Evolutionary conservation across 2,888 invertebrate species (phyloP), one percentile per base, ranked within the genome.

Genomic region (Harpagoxenus sublaevis): DNA sequence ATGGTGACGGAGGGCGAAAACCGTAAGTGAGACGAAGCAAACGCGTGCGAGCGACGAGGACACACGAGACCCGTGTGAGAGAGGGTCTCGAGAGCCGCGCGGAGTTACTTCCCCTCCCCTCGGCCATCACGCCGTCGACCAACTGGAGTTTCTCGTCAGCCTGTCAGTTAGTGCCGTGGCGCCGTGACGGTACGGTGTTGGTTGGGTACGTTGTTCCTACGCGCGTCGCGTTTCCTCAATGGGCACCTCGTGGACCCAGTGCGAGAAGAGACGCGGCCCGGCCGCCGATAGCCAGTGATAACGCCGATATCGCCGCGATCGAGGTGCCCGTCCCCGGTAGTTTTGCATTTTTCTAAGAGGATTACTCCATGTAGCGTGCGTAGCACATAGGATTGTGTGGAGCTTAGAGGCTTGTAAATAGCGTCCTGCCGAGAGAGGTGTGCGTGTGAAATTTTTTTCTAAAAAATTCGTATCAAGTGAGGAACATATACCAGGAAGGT

Each of bases 81-180:
- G 86, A 85, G 82, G 15, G 28, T 63, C 78, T 63, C 78, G 18
- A 70, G 78, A 78, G 71, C 70, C 81, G 86, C 79, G 85, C 86
- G 85, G 73, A 5, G 73, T 78, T 66, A 45, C 23, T 82, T 81
- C 84, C 87, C 85, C 89, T 79, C 87, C 85, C 85, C 86, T 84
- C 85, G 86, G 78, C 84, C 75, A 74, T 55, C 84, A 18, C 86
- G 85, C 88, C 89, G 78, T 84, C 87, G 90, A 89, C 82, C 89
- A 86, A 89, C 88, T 88, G 83, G 90, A 89, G 88, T 87, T 82
- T 90, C 90, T 89, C 89, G 87, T 90, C 91, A 89, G 92, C 86
- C 93, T 93, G 94, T 94, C 95, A 95, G 95, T 95, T 93, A 92
- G 93, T 94, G 94, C 94, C 94, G 95, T 93, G 94, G 93, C 94